phyloP scores from a whole-genome alignment of 2,888 invertebrate species.

The Esperia sulphurella region DNA sequence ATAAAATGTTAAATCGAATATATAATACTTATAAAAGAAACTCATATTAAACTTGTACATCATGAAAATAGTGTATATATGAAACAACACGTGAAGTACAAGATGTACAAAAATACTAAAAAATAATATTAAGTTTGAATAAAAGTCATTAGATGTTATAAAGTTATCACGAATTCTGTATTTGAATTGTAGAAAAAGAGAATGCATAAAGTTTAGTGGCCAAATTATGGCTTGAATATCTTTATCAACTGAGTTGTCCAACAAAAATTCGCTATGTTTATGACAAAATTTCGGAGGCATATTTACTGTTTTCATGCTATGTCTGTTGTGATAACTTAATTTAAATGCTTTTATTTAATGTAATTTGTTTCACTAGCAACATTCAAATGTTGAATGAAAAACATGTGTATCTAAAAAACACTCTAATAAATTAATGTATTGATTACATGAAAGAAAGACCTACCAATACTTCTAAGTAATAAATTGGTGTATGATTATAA shows the following conservation, averaged over 20 bases:
- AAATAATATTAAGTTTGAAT: not conserved
- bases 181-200: not conserved
- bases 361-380: no score
- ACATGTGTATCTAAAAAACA: no score
- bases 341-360: no score
- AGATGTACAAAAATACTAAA: not conserved
- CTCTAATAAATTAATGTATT: no score
- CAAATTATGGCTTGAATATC: not conserved
- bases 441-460: no score
- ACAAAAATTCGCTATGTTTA: not conserved
- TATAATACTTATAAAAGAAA: not conserved
- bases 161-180: not conserved
- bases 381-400: no score
- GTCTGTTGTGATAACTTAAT: no score
- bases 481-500: no score
- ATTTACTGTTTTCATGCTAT: no score
- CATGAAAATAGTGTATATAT: not conserved
- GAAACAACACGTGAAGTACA: not conserved
- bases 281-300: no score
- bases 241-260: not conserved
- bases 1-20: not conserved
- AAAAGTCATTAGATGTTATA: not conserved
- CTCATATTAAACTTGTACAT: not conserved
- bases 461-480: no score
- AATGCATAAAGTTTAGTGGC: not conserved